These are phyloP conservation scores for Zenarchopterus dispar DNA, from an alignment of 2,797 vertebrate species.

Conservation along the genomic window DNA sequence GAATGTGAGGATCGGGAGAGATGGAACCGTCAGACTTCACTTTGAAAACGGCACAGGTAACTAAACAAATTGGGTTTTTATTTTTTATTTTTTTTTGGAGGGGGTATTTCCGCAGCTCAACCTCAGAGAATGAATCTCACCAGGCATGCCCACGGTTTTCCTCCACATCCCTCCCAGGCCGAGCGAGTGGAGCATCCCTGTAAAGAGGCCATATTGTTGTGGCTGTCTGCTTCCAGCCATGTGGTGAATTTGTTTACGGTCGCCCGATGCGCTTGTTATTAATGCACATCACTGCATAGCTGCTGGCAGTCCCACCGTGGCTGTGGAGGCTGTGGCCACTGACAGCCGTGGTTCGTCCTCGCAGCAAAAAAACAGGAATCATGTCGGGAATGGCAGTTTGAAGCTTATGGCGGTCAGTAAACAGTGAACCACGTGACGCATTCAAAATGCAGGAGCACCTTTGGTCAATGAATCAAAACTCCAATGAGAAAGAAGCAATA, in stretches of 20 bases:
- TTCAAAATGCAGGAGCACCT: constrained; percentile 45
- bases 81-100: not conserved
- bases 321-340: not conserved
- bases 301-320: not conserved
- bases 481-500: constrained; percentile 1
- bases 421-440: constrained; percentile 70
- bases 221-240: constrained; percentile 61
- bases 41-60: constrained; percentile 73
- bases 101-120: constrained; percentile 10
- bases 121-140: not conserved
- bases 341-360: not conserved
- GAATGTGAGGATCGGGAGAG: constrained; percentile 87
- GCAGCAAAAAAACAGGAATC: not conserved
- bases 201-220: constrained; percentile 73
- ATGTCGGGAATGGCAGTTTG: not conserved
- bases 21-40: constrained; percentile 84
- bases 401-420: constrained; percentile 54
- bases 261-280: constrained; percentile 32
- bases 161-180: constrained; percentile 40
- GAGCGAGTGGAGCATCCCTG: constrained; percentile 42
- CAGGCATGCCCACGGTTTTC: constrained; percentile 4
- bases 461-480: not conserved
- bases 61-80: constrained; percentile 26
- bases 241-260: constrained; percentile 72
- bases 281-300: constrained; percentile 28